phyloP scores from a whole-genome alignment of 2,797 vertebrate genomes.

The Mus minutoides region DNA sequence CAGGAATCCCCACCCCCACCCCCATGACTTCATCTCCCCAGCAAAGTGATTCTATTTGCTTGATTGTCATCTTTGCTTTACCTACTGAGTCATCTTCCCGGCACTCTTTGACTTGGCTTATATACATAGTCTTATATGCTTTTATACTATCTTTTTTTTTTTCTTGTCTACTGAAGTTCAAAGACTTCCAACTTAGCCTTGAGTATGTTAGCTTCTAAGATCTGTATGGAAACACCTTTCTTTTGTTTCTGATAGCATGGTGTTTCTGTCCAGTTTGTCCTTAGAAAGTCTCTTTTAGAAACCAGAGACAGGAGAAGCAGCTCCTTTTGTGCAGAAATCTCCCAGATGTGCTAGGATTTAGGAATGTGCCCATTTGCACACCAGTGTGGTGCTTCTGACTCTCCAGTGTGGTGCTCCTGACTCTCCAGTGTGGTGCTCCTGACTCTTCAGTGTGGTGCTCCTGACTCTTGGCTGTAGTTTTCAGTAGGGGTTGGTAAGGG shows the following conservation, averaged over 20 bases:
- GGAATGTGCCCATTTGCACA: neutral
- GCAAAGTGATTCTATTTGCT: neutral
- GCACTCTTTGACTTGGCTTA: constrained; percentile 40
- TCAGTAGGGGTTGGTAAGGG: neutral
- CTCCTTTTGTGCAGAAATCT: neutral
- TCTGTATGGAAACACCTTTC: neutral
- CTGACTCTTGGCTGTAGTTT: neutral
- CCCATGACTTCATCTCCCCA: neutral
- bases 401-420: neutral
- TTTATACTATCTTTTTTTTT: neutral
- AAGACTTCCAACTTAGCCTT: constrained; percentile 37
- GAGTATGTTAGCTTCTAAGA: constrained; percentile 54
- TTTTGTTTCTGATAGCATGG: constrained; percentile 21
- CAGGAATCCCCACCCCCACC: neutral
- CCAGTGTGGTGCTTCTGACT: neutral
- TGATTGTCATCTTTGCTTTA: neutral
- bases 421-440: neutral
- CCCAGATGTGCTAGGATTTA: neutral
- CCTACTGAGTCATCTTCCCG: neutral
- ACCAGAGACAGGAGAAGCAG: neutral
- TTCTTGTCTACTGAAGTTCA: constrained; percentile 38
- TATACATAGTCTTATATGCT: neutral
- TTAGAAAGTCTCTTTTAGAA: neutral
- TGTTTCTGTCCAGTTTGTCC: neutral
- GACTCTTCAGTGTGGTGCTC: neutral